These are phyloP conservation scores for Nezara viridula DNA, from an alignment of 2,888 invertebrate species.

Conservation along the genomic window DNA sequence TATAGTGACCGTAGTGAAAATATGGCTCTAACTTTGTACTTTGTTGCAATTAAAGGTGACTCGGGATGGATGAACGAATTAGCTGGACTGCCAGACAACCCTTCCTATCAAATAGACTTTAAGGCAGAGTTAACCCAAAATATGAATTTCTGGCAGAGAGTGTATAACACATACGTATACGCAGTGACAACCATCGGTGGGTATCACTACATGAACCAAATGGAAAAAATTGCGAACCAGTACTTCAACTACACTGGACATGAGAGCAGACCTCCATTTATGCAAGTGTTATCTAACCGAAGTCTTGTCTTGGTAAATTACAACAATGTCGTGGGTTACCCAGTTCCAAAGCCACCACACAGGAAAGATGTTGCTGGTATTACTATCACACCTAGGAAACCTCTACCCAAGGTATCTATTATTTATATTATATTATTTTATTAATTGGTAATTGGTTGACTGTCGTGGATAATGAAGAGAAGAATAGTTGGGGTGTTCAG, in stretches of 20 bases:
- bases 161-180: slow-evolving; percentile 45
- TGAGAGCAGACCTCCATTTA: background rate
- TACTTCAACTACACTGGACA: slow-evolving; percentile 59
- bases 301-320: slow-evolving; percentile 61
- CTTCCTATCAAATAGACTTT: slow-evolving; percentile 28
- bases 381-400: slow-evolving; percentile 53
- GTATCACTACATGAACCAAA: slow-evolving; percentile 59
- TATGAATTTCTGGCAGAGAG: slow-evolving; percentile 51
- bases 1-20: too few relatives aligned
- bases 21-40: too few relatives aligned
- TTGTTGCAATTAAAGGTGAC: background rate
- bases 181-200: background rate
- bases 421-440: background rate
- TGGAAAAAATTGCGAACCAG: slow-evolving; percentile 52
- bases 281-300: background rate
- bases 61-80: background rate
- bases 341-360: slow-evolving; percentile 83
- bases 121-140: slow-evolving; percentile 49
- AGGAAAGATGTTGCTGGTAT: slow-evolving; percentile 63
- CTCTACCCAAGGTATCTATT: slow-evolving; percentile 63
- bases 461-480: too few relatives aligned
- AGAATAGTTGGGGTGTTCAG: too few relatives aligned
- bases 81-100: background rate
- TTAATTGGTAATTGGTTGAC: too few relatives aligned
- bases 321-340: slow-evolving; percentile 70